A percentile compares a stretch with the other conserved stretches of the same genome.
Conservation (phyloP, 1,140 invertebrate species). For the Cydia fagiglandana region DNA sequence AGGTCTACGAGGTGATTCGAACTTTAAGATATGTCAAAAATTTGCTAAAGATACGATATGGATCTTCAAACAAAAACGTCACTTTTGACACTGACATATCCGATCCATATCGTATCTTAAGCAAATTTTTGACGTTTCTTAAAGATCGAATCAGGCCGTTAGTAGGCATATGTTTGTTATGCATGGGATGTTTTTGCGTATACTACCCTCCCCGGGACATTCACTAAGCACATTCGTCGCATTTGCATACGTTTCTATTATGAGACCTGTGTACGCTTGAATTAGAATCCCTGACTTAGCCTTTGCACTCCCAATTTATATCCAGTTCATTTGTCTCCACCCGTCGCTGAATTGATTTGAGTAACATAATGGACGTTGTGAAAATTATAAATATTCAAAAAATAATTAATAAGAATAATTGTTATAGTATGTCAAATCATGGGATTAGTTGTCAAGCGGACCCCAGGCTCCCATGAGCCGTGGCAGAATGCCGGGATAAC, state of each 20-base stretch:
- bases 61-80: too few species aligned
- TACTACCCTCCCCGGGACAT: conserved; percentile 38
- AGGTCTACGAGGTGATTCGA: too few species aligned
- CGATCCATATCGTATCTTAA: too few species aligned
- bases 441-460: too few species aligned
- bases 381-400: background rate
- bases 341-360: background rate
- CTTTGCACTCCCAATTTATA: conserved; percentile 24
- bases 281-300: conserved; percentile 48
- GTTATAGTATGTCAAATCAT: too few species aligned
- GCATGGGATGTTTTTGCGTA: conserved; percentile 35
- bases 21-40: too few species aligned
- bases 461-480: too few species aligned
- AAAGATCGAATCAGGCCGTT: too few species aligned
- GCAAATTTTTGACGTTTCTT: too few species aligned
- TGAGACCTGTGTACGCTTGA: conserved; percentile 48
- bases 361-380: background rate
- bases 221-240: conserved; percentile 56
- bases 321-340: background rate
- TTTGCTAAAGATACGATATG: too few species aligned
- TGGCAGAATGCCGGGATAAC: too few species aligned
- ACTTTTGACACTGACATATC: too few species aligned
- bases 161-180: background rate
- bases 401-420: background rate
- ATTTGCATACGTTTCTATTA: conserved; percentile 62